Conservation (phyloP, 2,888 invertebrate genomes). For the Chrysomela aeneicollis region DNA sequence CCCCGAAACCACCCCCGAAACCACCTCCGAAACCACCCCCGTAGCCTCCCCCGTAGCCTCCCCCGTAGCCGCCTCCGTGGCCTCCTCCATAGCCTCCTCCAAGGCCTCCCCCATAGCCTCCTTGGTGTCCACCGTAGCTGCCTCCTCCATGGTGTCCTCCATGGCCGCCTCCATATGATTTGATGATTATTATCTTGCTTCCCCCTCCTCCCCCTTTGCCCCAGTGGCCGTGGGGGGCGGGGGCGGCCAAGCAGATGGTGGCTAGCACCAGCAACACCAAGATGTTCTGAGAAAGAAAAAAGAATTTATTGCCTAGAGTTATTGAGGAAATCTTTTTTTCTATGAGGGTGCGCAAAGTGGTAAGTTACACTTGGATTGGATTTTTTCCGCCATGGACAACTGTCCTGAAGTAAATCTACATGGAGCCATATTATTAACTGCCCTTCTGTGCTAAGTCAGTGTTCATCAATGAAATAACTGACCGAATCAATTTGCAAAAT, state of each 20-base stretch:
- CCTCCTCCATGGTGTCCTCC: conserved; percentile 22
- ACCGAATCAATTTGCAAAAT: no score
- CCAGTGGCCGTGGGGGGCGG: conserved; percentile 2
- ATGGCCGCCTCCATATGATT: conserved; percentile 5
- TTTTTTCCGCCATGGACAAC: no score
- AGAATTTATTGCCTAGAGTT: no score
- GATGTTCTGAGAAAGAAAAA: neutral
- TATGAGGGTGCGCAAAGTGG: no score
- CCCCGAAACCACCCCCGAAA: neutral
- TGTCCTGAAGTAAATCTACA: no score
- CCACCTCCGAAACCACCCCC: conserved; percentile 11
- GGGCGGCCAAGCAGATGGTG: neutral
- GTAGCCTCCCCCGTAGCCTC: conserved; percentile 1
- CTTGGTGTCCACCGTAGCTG: neutral
- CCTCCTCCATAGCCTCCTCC: conserved; percentile 8
- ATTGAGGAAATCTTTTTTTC: no score
- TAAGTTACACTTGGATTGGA: no score
- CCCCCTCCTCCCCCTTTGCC: conserved; percentile 10
- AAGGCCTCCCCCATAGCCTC: neutral
- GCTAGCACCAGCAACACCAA: neutral
- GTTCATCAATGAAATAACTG: no score
- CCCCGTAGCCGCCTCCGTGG: conserved; percentile 8
- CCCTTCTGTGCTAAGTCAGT: no score
- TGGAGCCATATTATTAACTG: no score
- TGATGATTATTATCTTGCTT: conserved; percentile 11